A percentile compares a stretch with the other conserved stretches of the same genome.
phyloP scores from a whole-genome alignment of 2,888 invertebrate genomes.

The Elmis aenea region DNA sequence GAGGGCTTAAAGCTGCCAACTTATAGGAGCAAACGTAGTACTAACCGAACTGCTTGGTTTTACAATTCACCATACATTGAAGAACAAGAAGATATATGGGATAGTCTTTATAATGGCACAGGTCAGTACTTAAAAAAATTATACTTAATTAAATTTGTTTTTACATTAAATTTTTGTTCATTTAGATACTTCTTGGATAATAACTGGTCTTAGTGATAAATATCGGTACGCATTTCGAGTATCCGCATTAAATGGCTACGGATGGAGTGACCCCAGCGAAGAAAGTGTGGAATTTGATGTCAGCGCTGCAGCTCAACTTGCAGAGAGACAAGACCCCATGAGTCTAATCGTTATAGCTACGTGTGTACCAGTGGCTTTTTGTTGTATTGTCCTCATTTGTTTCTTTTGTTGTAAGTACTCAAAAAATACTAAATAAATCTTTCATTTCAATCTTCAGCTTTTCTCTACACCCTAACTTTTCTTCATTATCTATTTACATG shows the following conservation, averaged over 20 bases:
- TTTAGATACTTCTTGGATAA: conserved; percentile 74
- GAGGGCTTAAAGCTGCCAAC: conserved; percentile 56
- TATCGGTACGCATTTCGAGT: conserved; percentile 68
- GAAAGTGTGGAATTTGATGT: conserved; percentile 59
- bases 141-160: neutral
- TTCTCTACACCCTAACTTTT: too few relatives aligned
- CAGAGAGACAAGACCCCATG: conserved; percentile 51
- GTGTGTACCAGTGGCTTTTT: conserved; percentile 54
- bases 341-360: conserved; percentile 58
- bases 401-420: conserved; percentile 51
- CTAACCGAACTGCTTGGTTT: conserved; percentile 39
- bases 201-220: conserved; percentile 59
- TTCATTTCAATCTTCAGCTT: conserved; percentile 1
- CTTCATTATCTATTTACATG: too few relatives aligned
- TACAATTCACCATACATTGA: conserved; percentile 51
- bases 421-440: neutral
- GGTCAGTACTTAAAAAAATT: conserved; percentile 52
- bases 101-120: conserved; percentile 69
- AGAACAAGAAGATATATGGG: conserved; percentile 58
- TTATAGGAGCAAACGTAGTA: conserved; percentile 39
- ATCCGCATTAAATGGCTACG: conserved; percentile 72
- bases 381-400: conserved; percentile 45
- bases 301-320: conserved; percentile 43
- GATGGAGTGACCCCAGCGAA: conserved; percentile 75
- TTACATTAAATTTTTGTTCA: too few relatives aligned